phyloP scores from a whole-genome alignment of 2,888 invertebrate genomes.

The Drosophila pseudotakahashii region DNA sequence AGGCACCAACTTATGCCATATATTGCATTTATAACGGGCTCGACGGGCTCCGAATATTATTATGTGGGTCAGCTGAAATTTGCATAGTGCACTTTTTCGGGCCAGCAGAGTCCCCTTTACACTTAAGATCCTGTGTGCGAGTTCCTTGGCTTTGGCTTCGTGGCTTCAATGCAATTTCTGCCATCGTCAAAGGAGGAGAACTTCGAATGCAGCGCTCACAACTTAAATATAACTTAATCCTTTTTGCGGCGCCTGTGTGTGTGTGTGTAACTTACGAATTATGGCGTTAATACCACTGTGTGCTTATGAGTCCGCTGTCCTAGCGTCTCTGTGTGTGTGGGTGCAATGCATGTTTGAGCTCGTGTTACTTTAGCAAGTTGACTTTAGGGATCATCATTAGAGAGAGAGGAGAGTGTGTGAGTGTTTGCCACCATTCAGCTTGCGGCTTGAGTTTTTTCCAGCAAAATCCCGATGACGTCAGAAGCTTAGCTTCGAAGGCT shows the following conservation, averaged over 20 bases:
- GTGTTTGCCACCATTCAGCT: constrained; percentile 41
- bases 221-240: constrained; percentile 76
- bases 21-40: constrained; percentile 48
- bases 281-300: constrained; percentile 77
- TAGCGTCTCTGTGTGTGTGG: constrained; percentile 1
- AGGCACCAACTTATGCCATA: constrained; percentile 41
- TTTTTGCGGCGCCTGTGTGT: constrained; percentile 47
- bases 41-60: constrained; percentile 35
- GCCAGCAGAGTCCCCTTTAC: background rate
- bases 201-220: constrained; percentile 64
- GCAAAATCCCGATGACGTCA: constrained; percentile 33
- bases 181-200: constrained; percentile 58
- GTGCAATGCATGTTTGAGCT: constrained; percentile 31
- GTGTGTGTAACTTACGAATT: constrained; percentile 66
- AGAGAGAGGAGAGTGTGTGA: constrained; percentile 21
- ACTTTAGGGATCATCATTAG: constrained; percentile 78
- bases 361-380: constrained; percentile 73
- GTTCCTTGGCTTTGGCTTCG: constrained; percentile 36
- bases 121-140: constrained; percentile 17
- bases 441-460: constrained; percentile 45
- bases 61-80: constrained; percentile 56
- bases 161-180: background rate
- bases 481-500: constrained; percentile 7
- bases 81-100: constrained; percentile 38
- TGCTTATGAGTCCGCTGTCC: constrained; percentile 54